Base-by-base conservation (phyloP, 2,888 invertebrate genomes). In the Julus scanicus region DNA sequence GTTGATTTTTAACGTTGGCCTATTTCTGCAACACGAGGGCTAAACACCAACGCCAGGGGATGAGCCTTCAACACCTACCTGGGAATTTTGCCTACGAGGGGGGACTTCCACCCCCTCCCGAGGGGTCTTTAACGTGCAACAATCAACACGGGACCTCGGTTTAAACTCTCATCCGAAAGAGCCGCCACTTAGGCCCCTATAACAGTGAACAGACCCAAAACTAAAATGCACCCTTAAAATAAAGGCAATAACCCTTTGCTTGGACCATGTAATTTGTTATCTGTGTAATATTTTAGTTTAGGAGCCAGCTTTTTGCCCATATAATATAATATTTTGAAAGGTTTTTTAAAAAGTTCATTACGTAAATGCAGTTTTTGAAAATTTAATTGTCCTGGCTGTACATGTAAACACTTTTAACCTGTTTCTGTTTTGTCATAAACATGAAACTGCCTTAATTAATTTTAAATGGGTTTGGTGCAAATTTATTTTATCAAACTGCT, bases 191-290 rank as follows among this genome's bases (percentile, higher is more conserved):
- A n/a, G n/a, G n/a, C n/a, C n/a, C n/a, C n/a, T n/a, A n/a, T n/a
- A 15, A 15, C 57, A 11, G 11, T 15, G 57, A 17, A 57, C 57
- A 3, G 57, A 4, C 1, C 57, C 0, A 57, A 57, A 57, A 57
- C 57, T 17, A 57, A 57, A 29, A 57, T 15, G 0, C 1, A 11
- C 57, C 11, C 15, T 63, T n/a, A 63, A 63, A 63, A 63, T 63
- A 63, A 63, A 63, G n/a, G 63, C 63, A 63, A 63, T 63, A 63
- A 63, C 63, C 63, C 63, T n/a, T 63, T 17, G 63, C 63, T n/a
- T n/a, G 63, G 6, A 63, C 63, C 63, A n/a, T 63, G 63, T 63
- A 17, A 63, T 63, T 63, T 63, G 63, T n/a, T 63, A 63, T 63
- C 2, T 6, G 63, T 17, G 20, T 63, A n/a, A 63, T n/a, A 63